Evolutionary conservation across 2,888 invertebrate species (phyloP), one percentile per base, ranked within the genome.

Genomic region (Hydriomena furcata): DNA sequence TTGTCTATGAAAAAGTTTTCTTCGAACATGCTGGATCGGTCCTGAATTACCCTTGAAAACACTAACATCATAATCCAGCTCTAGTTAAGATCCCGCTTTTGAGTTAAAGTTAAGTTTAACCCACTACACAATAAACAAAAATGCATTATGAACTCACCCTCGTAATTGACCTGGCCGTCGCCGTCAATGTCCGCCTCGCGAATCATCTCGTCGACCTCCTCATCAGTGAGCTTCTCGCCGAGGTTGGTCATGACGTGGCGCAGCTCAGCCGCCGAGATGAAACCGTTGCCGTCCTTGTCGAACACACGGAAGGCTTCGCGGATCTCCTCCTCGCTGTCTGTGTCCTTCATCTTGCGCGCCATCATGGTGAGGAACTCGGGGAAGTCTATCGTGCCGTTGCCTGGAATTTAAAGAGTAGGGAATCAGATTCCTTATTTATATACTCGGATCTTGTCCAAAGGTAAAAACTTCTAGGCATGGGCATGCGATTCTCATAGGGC

Each of bases 301-400:
- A 99, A 99, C 73, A 98, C 98, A 92, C 98, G 95, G 95, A 99
- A 97, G 71, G 99, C 99, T 91, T 99, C 99, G 89, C 98, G 95
- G 90, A 99, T 98, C 92, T 99, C 99, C 91, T 99, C 98, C 93
- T 98, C 98, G 87, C 98, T 97, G 92, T 99, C 99, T 66, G 99
- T 99, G 92, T 99, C 99, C 91, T 99, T 99, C 98, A 99, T 99
- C 94, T 99, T 99, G 82, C 99, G 95, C 79, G 99, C 99, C 99
- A 99, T 99, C 99, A 99, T 99, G 84, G 99, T 99, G 79, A 99
- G 94, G 93, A 99, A 99, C 92, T 99, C 99, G 73, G 99, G 99
- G 92, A 99, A 99, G 93, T 99, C 99, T 91, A 99, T 99, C 87
- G 99, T 99, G 81, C 99, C 99, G 91, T 99, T 99, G 80, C 98